Percentiles rank a stretch among this genome's conserved stretches.
Conservation (phyloP, 2,888 invertebrate genomes). For the Chrysolina oricalcia region DNA sequence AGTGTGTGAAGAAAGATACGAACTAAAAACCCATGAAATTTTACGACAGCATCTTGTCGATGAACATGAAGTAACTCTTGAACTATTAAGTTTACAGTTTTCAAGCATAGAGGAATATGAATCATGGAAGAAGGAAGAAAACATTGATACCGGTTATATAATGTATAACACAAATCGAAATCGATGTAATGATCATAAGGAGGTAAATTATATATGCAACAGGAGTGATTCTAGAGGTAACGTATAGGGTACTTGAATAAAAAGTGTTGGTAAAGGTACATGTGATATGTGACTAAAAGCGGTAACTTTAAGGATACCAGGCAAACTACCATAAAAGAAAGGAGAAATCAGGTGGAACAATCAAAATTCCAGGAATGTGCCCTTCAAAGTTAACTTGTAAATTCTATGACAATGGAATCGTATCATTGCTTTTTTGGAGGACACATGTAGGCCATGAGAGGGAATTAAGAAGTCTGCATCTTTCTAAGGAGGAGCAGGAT, state of each 20-base stretch:
- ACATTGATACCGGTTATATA: slow-evolving; percentile 17
- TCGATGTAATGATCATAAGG: neutral
- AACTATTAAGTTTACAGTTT: slow-evolving; percentile 15
- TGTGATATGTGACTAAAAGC: neutral
- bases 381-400: slow-evolving; percentile 40
- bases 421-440: slow-evolving; percentile 44
- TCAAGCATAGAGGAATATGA: neutral
- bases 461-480: slow-evolving; percentile 45
- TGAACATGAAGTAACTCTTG: slow-evolving; percentile 18
- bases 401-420: slow-evolving; percentile 36
- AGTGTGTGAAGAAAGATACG: slow-evolving; percentile 6
- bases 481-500: slow-evolving; percentile 46
- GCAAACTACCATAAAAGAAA: slow-evolving; percentile 32
- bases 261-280: slow-evolving; percentile 29
- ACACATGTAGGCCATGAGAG: slow-evolving; percentile 51
- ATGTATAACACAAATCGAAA: neutral
- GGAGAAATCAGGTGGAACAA: slow-evolving; percentile 44
- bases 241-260: slow-evolving; percentile 2
- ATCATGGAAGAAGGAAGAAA: slow-evolving; percentile 4
- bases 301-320: slow-evolving; percentile 17
- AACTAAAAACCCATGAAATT: slow-evolving; percentile 21
- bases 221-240: slow-evolving; percentile 42
- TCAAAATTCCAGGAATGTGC: slow-evolving; percentile 39
- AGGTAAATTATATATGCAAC: slow-evolving; percentile 40
- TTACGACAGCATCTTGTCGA: slow-evolving; percentile 16